Conservation (phyloP, 2,888 invertebrate genomes). For the Diaprepes abbreviatus region DNA sequence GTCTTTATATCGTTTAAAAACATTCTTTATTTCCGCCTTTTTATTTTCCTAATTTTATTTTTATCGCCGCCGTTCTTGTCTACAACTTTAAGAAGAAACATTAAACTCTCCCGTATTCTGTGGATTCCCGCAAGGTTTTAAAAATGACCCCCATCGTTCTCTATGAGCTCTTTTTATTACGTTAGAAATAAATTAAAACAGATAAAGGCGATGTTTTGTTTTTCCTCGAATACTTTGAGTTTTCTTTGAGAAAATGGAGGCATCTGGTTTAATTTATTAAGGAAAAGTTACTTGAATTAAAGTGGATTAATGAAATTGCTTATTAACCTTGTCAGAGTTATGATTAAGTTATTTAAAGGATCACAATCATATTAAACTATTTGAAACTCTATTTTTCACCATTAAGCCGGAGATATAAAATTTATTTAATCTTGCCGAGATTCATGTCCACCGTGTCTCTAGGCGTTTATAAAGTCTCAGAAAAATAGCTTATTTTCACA, state of each 20-base stretch:
- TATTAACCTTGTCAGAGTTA: too few species aligned
- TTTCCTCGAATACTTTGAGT: neutral
- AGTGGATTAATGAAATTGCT: too few species aligned
- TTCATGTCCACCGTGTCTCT: too few species aligned
- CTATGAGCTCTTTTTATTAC: constrained; percentile 37
- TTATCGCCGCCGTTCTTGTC: constrained; percentile 40
- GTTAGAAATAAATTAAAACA: constrained; percentile 40
- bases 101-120: constrained; percentile 32
- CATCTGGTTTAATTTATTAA: too few species aligned
- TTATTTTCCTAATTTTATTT: constrained; percentile 41
- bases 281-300: too few species aligned
- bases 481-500: too few species aligned
- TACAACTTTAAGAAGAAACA: constrained; percentile 40
- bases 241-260: neutral
- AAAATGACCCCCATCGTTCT: constrained; percentile 41
- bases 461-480: too few species aligned
- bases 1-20: constrained; percentile 2
- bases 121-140: constrained; percentile 36
- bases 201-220: constrained; percentile 31
- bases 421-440: too few species aligned
- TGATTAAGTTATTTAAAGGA: too few species aligned
- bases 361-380: too few species aligned
- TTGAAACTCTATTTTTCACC: too few species aligned
- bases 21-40: constrained; percentile 16
- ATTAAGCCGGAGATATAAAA: too few species aligned